Evolutionary conservation across 2,888 invertebrate species (phyloP).

Genomic region (Plagiodera versicolora): DNA sequence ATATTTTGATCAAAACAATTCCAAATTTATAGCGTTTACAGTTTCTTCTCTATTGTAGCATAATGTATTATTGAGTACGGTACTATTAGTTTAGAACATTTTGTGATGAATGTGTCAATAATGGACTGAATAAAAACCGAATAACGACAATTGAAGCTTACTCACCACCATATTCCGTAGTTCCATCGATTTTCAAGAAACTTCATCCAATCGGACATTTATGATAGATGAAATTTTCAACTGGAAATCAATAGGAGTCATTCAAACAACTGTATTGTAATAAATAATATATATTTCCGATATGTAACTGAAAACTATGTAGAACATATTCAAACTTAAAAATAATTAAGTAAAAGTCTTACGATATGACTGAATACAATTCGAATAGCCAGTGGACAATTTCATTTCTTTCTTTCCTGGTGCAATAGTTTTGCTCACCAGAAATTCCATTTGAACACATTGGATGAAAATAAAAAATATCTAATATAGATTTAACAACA

Average conservation of each 20-base stretch:
- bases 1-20: constrained; percentile 27
- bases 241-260: no score
- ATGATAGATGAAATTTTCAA: no score
- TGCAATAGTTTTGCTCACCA: not conserved
- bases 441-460: not conserved
- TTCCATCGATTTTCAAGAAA: no score
- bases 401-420: not conserved
- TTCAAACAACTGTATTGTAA: not conserved
- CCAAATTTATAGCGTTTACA: constrained; percentile 28
- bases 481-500: no score
- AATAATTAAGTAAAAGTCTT: not conserved
- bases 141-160: not conserved
- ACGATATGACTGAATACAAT: not conserved
- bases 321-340: not conserved
- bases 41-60: constrained; percentile 32
- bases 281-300: not conserved
- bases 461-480: not conserved
- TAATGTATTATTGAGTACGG: constrained; percentile 35
- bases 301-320: not conserved
- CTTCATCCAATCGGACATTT: no score
- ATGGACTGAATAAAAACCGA: constrained; percentile 45
- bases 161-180: no score
- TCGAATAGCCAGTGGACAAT: no score
- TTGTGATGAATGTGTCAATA: constrained; percentile 49
- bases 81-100: constrained; percentile 38